Base-by-base conservation (phyloP, 2,797 vertebrate genomes). In the Psittacula echo region DNA sequence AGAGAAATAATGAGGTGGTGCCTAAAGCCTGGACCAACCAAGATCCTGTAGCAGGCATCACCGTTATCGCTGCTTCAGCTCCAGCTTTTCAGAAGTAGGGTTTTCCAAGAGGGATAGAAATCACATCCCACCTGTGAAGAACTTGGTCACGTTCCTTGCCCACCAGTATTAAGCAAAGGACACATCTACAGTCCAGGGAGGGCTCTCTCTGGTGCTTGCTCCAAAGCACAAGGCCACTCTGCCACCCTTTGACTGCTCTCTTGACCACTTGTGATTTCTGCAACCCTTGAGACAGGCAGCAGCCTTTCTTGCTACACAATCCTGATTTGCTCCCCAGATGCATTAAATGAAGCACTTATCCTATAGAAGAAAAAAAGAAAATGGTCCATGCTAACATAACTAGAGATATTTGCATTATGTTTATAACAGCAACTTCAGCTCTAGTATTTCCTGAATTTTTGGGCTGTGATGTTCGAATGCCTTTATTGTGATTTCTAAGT, bases 161-260 rank as follows among this genome's bases (percentile, higher is more conserved):
- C 5, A 3, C 20, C 5, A 13, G 4, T 3, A 9, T 47, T 7
- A 30, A 45, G 21, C 22, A 45, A 26, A 32, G 20, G 5, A 61
- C 1, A 5, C 0, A 1, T 13, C 37, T 56, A 7, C 7, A 3
- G 29, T 3, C 22, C 22, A 67, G 41, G 13, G 71, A 19, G 11
- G n/a, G 27, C 13, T 15, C 17, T 32, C 32, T 42, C 50, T 9
- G 6, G 34, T 37, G 39, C 42, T 73, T 30, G 23, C 13, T 60
- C 14, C 47, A 4, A 78, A 74, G 34, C 1, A 6, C 20, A 56
- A 51, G 27, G 56, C 30, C 19, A 8, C 17, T 65, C 61, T 87
- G 51, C 30, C 62, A 70, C 45, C 34, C 27, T 32, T 42, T 47
- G 53, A 62, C 30, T 54, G 37, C 19, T 86, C 39, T 26, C 26